These are phyloP conservation scores for Cyanistes caeruleus DNA, from an alignment of 2,113 vertebrate species.

Conservation along the genomic window DNA sequence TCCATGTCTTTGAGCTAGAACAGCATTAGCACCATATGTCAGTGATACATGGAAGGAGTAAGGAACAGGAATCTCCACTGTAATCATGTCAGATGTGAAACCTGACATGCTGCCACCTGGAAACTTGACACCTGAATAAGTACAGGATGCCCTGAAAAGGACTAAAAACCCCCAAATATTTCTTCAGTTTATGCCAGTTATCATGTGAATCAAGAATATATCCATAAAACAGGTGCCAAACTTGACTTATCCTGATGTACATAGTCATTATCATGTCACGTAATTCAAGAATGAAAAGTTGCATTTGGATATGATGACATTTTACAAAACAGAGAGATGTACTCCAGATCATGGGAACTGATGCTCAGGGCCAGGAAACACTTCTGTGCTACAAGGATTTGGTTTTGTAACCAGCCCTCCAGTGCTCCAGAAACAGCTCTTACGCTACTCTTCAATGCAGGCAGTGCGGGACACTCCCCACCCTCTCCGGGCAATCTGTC, in stretches of 20 bases:
- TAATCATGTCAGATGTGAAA: not conserved
- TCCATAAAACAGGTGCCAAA: not conserved
- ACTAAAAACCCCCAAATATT: not conserved
- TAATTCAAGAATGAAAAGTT: not conserved
- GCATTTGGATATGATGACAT: not conserved
- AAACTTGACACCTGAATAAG: no score
- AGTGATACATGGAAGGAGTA: not conserved
- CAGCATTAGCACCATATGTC: not conserved
- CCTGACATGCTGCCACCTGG: not conserved
- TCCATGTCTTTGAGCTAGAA: not conserved
- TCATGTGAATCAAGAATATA: not conserved
- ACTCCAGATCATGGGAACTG: not conserved
- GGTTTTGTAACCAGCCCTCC: not conserved
- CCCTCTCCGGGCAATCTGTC: not conserved
- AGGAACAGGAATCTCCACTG: not conserved
- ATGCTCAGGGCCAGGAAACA: not conserved
- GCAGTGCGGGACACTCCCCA: not conserved
- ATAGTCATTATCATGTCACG: not conserved
- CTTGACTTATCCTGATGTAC: not conserved
- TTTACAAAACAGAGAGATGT: not conserved
- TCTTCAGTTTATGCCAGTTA: not conserved
- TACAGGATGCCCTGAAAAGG: not conserved
- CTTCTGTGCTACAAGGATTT: not conserved
- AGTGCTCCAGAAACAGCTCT: not conserved
- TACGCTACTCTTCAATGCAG: fast-evolving